These are phyloP conservation scores for Myopa testacea DNA, from an alignment of 2,888 invertebrate species.

Conservation along the genomic window DNA sequence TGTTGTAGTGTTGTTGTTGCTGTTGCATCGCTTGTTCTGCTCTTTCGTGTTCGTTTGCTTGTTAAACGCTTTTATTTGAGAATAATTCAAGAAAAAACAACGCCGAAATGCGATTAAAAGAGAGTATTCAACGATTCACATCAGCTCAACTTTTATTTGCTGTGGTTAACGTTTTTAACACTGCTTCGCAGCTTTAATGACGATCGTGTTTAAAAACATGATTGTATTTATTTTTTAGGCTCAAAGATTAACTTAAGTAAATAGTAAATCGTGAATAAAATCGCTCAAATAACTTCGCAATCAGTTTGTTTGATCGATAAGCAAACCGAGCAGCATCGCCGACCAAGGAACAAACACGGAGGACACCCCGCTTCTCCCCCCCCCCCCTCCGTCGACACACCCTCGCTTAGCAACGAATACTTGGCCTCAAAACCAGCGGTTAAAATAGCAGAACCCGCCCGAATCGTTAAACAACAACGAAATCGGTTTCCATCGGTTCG, in stretches of 20 bases:
- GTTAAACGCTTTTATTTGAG: background rate
- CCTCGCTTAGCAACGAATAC: background rate
- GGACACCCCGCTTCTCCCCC: background rate
- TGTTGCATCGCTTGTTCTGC: slow-evolving; percentile 1
- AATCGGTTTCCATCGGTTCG: background rate
- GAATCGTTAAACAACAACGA: background rate
- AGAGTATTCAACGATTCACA: slow-evolving; percentile 9
- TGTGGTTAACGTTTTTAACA: background rate
- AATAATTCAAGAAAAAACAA: background rate
- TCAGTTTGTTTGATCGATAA: slow-evolving; percentile 7
- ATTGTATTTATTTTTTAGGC: too few relatives aligned
- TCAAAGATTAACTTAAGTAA: too few relatives aligned
- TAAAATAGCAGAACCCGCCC: background rate
- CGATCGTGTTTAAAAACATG: too few relatives aligned
- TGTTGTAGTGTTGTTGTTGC: slow-evolving; percentile 39
- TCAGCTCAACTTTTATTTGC: background rate
- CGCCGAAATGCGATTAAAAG: background rate
- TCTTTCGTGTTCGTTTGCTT: background rate
- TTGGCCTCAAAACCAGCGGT: background rate
- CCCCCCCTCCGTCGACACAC: background rate
- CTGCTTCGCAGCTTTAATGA: too few relatives aligned
- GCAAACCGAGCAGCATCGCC: background rate
- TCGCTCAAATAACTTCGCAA: background rate
- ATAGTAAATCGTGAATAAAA: background rate
- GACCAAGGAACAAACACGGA: background rate